Conservation (phyloP, 2,113 vertebrate genomes). For the Saiga tatarica region DNA sequence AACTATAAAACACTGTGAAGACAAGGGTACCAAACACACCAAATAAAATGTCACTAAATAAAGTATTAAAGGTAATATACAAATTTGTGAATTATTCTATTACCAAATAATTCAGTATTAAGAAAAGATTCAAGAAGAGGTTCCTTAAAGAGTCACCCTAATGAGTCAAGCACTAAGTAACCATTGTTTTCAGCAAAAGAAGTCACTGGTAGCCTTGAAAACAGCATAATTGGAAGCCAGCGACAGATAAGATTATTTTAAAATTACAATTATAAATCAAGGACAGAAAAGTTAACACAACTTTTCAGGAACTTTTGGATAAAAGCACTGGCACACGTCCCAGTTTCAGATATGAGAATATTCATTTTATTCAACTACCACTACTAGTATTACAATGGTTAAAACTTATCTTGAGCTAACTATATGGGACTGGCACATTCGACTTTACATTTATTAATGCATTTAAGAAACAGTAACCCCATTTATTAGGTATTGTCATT, state of each 20-base stretch:
- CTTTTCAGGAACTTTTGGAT: background rate
- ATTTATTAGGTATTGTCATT: background rate
- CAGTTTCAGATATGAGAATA: background rate
- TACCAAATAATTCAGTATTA: conserved; percentile 43
- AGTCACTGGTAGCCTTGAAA: background rate
- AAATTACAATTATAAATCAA: conserved; percentile 32
- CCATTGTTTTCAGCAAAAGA: conserved; percentile 8
- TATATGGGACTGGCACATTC: background rate
- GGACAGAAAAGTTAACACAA: conserved; percentile 1
- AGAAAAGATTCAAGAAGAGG: conserved; percentile 25
- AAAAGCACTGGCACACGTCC: background rate
- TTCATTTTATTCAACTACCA: background rate
- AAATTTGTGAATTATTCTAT: conserved; percentile 11
- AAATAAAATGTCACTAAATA: background rate
- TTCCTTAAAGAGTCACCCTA: background rate
- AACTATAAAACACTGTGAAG: background rate
- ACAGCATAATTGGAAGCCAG: background rate
- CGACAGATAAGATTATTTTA: background rate
- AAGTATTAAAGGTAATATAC: conserved; percentile 1
- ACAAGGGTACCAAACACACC: background rate
- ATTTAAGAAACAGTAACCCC: background rate
- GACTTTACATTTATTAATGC: background rate
- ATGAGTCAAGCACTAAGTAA: background rate
- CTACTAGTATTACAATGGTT: background rate
- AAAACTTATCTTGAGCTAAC: background rate